Base-by-base conservation (phyloP, 92 coral and sea anemone genomes). In the Porites divaricata region DNA sequence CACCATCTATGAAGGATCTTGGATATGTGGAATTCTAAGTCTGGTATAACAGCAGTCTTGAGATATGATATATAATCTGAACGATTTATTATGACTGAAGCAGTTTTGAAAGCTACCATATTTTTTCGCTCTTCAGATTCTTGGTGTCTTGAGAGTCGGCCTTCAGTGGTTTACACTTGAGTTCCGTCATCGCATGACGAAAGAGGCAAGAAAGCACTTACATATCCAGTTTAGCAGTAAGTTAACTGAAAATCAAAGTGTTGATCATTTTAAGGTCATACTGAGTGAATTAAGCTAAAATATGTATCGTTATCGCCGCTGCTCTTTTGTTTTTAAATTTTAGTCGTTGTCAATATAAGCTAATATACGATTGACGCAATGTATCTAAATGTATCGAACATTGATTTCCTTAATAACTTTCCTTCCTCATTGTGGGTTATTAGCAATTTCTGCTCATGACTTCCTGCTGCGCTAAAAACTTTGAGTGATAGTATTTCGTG, bases 101-200 rank as follows among this genome's bases (percentile, higher is more conserved):
- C n/a, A 35, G 4, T 61, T 70, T 50, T 72, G 53, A 41, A 51
- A 45, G 28, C 63, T 48, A 53, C 11, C 5, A n/a, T 74, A 4
- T 19, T 58, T 9, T 66, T 19, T 45, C 21, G 72, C 66, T 17
- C 59, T 54, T 54, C 52, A 91, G 95, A 41, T 91, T 1, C 64
- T 89, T 15, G 90, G 95, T 3, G 62, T 66, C 6, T 70, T 81
- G 15, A 59, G 95, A 68, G 74, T 91, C 25, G 85, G 81, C 24
- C 86, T 91, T 50, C 86, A 89, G 50, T 81, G 90, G 90, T 91
- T 91, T 67, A 91, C 85, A 73, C 23, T 91, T 22, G 78, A 73
- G n/a, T 91, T 85, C 74, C 89, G 91, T 48, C 90, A 85, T 26
- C 70, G 95, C 26, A 88, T 91, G 68, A 85, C 92, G 4, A 56